These are phyloP conservation scores for Ophion costatus DNA, from an alignment of 2,888 invertebrate species.

Conservation along the genomic window DNA sequence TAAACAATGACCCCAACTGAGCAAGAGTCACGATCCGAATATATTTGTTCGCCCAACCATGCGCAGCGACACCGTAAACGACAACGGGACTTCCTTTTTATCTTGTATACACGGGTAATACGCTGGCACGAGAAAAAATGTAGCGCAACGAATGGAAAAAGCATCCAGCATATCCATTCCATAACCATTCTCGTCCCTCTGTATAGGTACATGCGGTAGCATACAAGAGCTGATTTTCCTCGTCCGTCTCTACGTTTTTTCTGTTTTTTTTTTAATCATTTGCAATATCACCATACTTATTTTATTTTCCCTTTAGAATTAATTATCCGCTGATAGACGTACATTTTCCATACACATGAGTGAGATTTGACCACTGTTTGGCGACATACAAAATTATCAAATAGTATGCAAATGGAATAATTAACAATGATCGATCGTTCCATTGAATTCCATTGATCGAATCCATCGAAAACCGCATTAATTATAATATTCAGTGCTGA, in stretches of 20 bases:
- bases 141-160: constrained; percentile 63
- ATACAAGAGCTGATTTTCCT: constrained; percentile 10
- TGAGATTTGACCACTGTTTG: background rate
- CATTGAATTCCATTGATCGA: too few species aligned
- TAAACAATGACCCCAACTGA: constrained; percentile 69
- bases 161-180: constrained; percentile 45
- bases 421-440: background rate
- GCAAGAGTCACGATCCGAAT: constrained; percentile 41
- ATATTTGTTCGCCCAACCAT: constrained; percentile 52
- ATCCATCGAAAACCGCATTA: too few species aligned
- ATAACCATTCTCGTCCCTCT: constrained; percentile 33
- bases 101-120: constrained; percentile 56
- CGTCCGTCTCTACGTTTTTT: background rate
- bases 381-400: background rate
- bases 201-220: background rate
- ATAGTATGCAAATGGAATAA: background rate
- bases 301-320: background rate
- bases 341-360: background rate
- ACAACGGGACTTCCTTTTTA: constrained; percentile 51
- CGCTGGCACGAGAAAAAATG: constrained; percentile 60
- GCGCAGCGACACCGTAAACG: constrained; percentile 30
- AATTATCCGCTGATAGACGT: background rate
- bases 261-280: constrained; percentile 15
- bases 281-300: constrained; percentile 3
- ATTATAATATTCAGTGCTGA: too few species aligned